A percentile compares a stretch with the other conserved stretches of the same genome.
phyloP scores from a whole-genome alignment of 2,797 vertebrate genomes.

The Protonibea diacanthus region DNA sequence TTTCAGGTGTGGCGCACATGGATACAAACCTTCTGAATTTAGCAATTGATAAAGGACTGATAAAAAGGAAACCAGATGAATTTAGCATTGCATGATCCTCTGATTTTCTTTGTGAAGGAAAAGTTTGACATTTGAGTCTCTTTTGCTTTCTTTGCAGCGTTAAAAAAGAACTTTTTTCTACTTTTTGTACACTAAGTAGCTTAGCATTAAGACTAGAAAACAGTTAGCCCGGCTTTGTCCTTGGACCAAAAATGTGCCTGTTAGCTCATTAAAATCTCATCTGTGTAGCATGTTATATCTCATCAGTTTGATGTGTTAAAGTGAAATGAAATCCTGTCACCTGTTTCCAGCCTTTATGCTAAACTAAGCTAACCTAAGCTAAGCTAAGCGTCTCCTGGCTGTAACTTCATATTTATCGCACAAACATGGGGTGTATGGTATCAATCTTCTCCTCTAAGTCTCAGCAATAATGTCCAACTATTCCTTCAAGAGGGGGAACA shows the following conservation, averaged over 20 bases:
- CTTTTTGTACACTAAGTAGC: background rate
- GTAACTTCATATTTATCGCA: background rate
- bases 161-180: too few species aligned
- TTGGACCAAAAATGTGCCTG: background rate
- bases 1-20: constrained; percentile 38
- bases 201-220: background rate
- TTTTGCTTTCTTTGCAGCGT: background rate
- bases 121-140: background rate
- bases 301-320: background rate
- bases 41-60: background rate
- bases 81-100: background rate
- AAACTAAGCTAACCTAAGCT: background rate
- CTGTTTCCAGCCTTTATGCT: background rate
- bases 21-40: background rate
- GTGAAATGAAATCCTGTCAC: background rate
- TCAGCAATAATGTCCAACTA: background rate
- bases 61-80: background rate
- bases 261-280: background rate
- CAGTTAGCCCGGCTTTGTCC: background rate
- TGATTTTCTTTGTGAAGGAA: background rate
- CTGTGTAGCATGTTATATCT: background rate
- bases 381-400: background rate
- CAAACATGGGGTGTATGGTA: background rate
- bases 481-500: background rate
- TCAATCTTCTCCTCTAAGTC: background rate